A percentile compares a stretch with the other conserved stretches of the same genome.
phyloP scores from a whole-genome alignment of 2,888 invertebrate genomes.

The Drosophila nr. perissopoda region DNA sequence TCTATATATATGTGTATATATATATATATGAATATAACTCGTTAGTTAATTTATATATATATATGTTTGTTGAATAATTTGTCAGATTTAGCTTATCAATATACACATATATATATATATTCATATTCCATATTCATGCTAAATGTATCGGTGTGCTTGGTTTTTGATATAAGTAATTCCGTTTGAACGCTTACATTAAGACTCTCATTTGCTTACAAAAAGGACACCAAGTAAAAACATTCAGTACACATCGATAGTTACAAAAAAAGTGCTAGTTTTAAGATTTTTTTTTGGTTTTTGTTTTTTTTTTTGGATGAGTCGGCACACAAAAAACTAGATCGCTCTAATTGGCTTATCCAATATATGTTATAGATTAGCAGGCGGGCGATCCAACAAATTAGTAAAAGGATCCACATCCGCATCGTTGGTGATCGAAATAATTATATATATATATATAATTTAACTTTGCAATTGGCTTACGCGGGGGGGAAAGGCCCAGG shows the following conservation, averaged over 20 bases:
- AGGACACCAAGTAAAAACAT: constrained; percentile 76
- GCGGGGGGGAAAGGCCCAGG: constrained; percentile 36
- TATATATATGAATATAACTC: constrained; percentile 27
- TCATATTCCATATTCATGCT: constrained; percentile 51
- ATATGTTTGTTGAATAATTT: constrained; percentile 6
- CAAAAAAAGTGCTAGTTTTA: constrained; percentile 32
- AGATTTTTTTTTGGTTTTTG: constrained; percentile 7
- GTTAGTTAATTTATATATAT: constrained; percentile 25
- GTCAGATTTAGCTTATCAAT: constrained; percentile 12
- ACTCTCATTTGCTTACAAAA: constrained; percentile 37
- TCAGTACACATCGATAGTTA: constrained; percentile 66
- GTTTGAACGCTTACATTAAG: constrained; percentile 46
- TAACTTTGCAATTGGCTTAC: constrained; percentile 20
- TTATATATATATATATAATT: constrained; percentile 1
- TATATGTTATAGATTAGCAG: constrained; percentile 22
- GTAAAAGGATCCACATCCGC: constrained; percentile 15
- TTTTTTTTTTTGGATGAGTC: neutral
- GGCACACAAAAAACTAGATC: constrained; percentile 2
- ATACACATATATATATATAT: constrained; percentile 22
- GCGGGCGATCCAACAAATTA: constrained; percentile 17
- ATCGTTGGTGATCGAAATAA: constrained; percentile 54
- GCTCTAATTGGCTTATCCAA: constrained; percentile 9
- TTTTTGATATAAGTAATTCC: constrained; percentile 70
- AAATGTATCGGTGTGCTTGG: constrained; percentile 79
- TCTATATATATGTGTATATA: constrained; percentile 15